Percentiles rank a stretch among this genome's conserved stretches.
phyloP scores from a whole-genome alignment of 2,888 invertebrate genomes.

The Drosophila macrospina region DNA sequence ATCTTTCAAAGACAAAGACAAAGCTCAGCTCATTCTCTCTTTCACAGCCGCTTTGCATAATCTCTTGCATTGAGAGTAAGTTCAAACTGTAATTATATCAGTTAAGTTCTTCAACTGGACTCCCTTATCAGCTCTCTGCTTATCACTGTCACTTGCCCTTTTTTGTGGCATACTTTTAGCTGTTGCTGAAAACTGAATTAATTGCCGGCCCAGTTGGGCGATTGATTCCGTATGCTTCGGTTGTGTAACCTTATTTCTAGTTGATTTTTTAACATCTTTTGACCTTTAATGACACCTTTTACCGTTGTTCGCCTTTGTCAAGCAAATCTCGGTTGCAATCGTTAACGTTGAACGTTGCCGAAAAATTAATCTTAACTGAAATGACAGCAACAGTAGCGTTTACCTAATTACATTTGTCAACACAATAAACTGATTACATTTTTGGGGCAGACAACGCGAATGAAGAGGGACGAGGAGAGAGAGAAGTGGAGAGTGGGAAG shows the following conservation, averaged over 20 bases:
- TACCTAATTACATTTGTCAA: constrained; percentile 67
- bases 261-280: not conserved
- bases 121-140: not conserved
- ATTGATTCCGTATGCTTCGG: not conserved
- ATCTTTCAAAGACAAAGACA: too few relatives aligned
- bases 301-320: constrained; percentile 12
- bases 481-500: too few relatives aligned
- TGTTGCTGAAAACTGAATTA: constrained; percentile 8
- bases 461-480: not conserved
- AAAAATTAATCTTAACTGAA: constrained; percentile 37
- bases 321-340: constrained; percentile 25
- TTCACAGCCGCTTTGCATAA: too few relatives aligned
- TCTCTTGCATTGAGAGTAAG: not conserved
- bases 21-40: too few relatives aligned
- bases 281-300: constrained; percentile 28
- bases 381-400: constrained; percentile 43
- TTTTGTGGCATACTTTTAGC: constrained; percentile 10
- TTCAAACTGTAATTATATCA: not conserved
- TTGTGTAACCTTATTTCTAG: not conserved
- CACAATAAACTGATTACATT: constrained; percentile 62
- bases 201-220: not conserved
- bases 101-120: not conserved
- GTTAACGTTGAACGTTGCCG: constrained; percentile 23
- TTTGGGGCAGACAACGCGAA: constrained; percentile 1
- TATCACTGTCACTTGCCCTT: not conserved